Conservation (phyloP, 2,113 vertebrate genomes). For the Campylorhamphus procurvoides region DNA sequence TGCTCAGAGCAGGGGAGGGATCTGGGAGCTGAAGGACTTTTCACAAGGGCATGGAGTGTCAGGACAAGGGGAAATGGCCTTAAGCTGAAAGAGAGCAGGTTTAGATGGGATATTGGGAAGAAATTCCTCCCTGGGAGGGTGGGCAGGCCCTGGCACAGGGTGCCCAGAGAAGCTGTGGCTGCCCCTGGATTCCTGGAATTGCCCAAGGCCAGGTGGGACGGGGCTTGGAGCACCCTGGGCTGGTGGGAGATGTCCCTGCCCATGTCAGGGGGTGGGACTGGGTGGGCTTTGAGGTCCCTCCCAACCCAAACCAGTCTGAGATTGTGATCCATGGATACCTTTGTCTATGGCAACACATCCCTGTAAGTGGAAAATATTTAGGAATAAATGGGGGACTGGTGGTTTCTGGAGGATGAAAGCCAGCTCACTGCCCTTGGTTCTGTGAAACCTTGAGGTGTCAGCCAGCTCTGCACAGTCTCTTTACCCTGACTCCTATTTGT, state of each 20-base stretch:
- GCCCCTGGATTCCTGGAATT: neutral
- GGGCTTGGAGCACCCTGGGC: neutral
- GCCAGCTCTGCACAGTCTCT: neutral
- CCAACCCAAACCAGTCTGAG: neutral
- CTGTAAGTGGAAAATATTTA: neutral
- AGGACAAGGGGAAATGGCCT: neutral
- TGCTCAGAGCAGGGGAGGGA: fast-evolving
- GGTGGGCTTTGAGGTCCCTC: neutral
- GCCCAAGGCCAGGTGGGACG: neutral
- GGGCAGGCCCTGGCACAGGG: neutral
- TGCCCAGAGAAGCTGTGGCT: neutral
- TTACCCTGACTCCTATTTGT: neutral
- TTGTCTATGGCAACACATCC: neutral
- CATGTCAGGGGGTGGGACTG: neutral
- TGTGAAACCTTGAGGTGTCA: neutral
- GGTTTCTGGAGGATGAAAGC: too few relatives aligned
- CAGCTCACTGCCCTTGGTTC: neutral
- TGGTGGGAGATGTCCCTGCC: neutral
- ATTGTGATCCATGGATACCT: neutral
- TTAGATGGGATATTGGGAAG: neutral
- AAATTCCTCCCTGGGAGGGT: neutral
- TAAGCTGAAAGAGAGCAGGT: neutral
- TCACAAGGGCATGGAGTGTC: neutral
- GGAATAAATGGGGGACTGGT: neutral
- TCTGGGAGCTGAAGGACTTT: neutral